Evolutionary conservation across 1,140 invertebrate species (phyloP).

Genomic region (Drosophila santomea): DNA sequence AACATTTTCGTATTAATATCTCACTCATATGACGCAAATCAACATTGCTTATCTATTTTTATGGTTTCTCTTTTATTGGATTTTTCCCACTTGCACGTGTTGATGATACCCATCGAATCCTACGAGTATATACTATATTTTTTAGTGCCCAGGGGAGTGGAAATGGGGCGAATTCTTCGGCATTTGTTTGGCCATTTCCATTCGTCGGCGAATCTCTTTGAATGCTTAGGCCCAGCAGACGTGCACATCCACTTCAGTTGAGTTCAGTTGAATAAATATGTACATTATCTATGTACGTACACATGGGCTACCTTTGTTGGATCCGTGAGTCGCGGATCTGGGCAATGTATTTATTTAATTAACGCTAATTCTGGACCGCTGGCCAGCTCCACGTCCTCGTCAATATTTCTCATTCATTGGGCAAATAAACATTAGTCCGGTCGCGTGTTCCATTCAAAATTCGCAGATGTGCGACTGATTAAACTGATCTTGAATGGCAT

Average conservation of each 20-base stretch:
- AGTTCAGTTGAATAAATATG: constrained; percentile 17
- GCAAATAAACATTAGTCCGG: constrained; percentile 64
- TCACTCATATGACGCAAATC: constrained; percentile 20
- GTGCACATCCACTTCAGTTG: constrained; percentile 19
- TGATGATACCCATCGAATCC: constrained; percentile 1
- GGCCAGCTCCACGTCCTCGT: constrained; percentile 23
- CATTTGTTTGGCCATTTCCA: constrained; percentile 9
- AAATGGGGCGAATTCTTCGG: neutral
- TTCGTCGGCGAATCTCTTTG: constrained; percentile 34
- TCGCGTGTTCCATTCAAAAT: constrained; percentile 50
- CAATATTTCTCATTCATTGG: constrained; percentile 56
- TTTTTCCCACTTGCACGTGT: constrained; percentile 15
- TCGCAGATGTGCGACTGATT: constrained; percentile 26
- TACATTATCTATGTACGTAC: too few species aligned
- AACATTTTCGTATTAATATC: neutral
- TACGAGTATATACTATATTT: neutral
- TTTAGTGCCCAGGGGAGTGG: neutral
- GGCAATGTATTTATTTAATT: constrained; percentile 63
- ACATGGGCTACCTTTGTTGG: constrained; percentile 7
- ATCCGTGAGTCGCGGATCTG: constrained; percentile 14
- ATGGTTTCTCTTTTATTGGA: neutral
- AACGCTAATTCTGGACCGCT: constrained; percentile 50
- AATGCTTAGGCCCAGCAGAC: constrained; percentile 7
- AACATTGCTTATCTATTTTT: constrained; percentile 14
- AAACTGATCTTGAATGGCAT: neutral